A percentile compares a stretch with the other conserved stretches of the same genome.
phyloP scores from a whole-genome alignment of 2,113 vertebrate species.

The Abramis brama region DNA sequence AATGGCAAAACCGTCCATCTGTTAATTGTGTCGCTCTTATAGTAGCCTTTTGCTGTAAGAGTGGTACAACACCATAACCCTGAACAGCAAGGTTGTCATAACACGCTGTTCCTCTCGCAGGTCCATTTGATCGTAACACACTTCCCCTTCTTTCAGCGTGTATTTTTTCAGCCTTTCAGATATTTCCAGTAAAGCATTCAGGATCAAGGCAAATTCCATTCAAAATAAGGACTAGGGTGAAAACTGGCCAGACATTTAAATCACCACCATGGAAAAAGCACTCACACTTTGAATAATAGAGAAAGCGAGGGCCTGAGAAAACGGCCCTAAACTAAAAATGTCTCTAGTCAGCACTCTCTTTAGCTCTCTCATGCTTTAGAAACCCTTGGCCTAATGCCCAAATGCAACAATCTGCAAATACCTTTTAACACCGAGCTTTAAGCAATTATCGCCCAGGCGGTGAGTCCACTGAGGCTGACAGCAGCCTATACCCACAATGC shows the following conservation, averaged over 20 bases:
- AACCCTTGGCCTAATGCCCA: conserved; percentile 39
- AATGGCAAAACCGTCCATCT: background rate
- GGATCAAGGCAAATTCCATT: conserved; percentile 28
- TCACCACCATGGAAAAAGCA: conserved; percentile 30
- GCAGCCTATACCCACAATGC: background rate
- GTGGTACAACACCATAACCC: background rate
- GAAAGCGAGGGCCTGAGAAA: conserved; percentile 5
- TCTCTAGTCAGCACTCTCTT: conserved; percentile 39
- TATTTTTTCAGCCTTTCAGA: conserved; percentile 8
- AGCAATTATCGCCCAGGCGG: conserved; percentile 48
- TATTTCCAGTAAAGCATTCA: conserved; percentile 12
- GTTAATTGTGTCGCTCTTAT: background rate
- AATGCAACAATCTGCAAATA: conserved; percentile 46
- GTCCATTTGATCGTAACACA: background rate
- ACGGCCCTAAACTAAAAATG: conserved; percentile 41
- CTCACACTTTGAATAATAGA: conserved; percentile 45
- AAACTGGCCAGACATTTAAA: conserved; percentile 30
- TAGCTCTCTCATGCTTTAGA: conserved; percentile 20
- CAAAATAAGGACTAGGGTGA: conserved; percentile 9
- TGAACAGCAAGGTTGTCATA: background rate
- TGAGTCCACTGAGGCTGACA: conserved; percentile 5
- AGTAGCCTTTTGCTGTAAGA: background rate
- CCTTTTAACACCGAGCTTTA: conserved; percentile 52
- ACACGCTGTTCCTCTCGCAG: background rate
- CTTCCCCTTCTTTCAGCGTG: background rate